Evolutionary conservation across 2,113 vertebrate species (phyloP).

Genomic region (Trachemys scripta): DNA sequence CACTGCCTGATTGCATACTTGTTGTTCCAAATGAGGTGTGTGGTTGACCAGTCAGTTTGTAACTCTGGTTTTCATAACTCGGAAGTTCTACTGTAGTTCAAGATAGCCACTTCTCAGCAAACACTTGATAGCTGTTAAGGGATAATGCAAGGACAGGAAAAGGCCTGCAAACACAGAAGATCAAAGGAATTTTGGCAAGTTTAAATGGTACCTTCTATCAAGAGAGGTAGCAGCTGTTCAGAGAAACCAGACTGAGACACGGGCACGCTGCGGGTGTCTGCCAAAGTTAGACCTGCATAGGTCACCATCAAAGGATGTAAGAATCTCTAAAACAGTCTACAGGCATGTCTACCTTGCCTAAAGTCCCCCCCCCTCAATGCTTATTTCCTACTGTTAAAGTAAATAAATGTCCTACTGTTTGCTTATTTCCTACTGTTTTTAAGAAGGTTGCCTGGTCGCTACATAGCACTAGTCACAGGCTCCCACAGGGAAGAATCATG

Average conservation of each 20-base stretch:
- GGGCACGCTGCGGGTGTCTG: neutral
- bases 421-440: neutral
- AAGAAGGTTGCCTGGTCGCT: neutral
- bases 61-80: too few relatives aligned
- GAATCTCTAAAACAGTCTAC: neutral
- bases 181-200: neutral
- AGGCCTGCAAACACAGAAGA: neutral
- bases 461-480: neutral
- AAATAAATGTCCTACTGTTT: neutral
- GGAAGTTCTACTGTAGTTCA: neutral
- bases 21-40: too few relatives aligned
- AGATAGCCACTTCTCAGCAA: neutral
- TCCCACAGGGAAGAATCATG: neutral
- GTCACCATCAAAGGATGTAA: neutral
- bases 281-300: neutral
- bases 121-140: neutral
- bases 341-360: too few relatives aligned
- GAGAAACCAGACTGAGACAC: neutral
- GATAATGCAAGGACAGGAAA: neutral
- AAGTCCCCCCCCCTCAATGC: too few relatives aligned
- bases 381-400: neutral
- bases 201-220: neutral
- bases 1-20: too few relatives aligned
- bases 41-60: too few relatives aligned
- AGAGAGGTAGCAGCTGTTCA: neutral